Evolutionary conservation across 2,888 invertebrate species (phyloP), one percentile per base, ranked within the genome.

Genomic region (Ochropleura leucogaster): DNA sequence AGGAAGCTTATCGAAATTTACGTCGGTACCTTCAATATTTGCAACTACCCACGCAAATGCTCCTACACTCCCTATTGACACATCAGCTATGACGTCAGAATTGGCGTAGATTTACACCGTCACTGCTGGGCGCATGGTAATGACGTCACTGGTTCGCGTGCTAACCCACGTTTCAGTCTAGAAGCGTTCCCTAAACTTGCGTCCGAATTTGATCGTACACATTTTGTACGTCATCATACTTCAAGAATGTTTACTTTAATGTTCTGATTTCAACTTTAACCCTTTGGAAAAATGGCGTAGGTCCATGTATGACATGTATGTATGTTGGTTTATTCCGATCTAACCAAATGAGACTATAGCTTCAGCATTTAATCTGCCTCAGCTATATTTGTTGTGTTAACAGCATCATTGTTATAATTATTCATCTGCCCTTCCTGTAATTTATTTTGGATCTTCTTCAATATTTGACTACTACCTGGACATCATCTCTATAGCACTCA

Each of bases 91-190:
- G 80, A 80, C 80, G 80, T 80, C 77, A 77, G 10, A 18, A 6
- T 6, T 9, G 42, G 65, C 20, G 53, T 64, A 30, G 20, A 20
- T 7, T n/a, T 70, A 71, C 66, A 55, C 3, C 67, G 57, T 72
- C 57, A 60, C 44, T 63, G 51, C n/a, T 40, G 63, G 51, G 14
- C 47, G 57, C 68, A 57, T 42, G 42, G 12, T 10, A 10, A 63
- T 82, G 72, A 82, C 82, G 82, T 83, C 83, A 82, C 51, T 60
- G 46, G 20, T 16, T 65, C 46, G 65, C 68, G 47, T 66, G 68
- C 5, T n/a, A 55, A 64, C 12, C 46, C 3, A 79, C 59, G 79
- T 74, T 81, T 69, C 18, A 3, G 18, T 14, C 30, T 30, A 40
- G 49, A 55, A 67, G 18, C 67, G 44, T 59, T 64, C 10, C 51